A percentile compares a stretch with the other conserved stretches of the same genome.
Evolutionary conservation across 2,888 invertebrate genomes (phyloP).

Genomic region (Gortyna flavago): DNA sequence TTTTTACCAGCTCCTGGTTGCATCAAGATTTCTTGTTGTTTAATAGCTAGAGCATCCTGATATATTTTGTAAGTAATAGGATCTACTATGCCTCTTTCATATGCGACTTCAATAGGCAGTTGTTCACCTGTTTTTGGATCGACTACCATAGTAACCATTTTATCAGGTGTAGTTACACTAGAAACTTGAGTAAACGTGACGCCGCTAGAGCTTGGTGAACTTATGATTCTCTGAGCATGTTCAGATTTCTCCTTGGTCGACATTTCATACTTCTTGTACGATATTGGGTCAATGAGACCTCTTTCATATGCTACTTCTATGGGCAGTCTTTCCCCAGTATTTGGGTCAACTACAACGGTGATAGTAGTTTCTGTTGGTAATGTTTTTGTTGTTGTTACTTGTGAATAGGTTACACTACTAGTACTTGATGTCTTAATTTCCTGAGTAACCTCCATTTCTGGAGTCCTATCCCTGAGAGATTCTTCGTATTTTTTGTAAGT

Average conservation of each 20-base stretch:
- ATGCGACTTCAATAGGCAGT: constrained; percentile 91
- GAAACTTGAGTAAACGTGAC: constrained; percentile 67
- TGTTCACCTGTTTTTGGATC: constrained; percentile 94
- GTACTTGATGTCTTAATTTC: constrained; percentile 68
- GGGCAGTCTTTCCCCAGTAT: constrained; percentile 93
- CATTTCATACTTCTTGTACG: constrained; percentile 86
- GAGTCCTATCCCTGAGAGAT: constrained; percentile 81
- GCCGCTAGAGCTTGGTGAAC: constrained; percentile 63
- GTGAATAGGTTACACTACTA: constrained; percentile 71
- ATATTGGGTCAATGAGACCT: constrained; percentile 85
- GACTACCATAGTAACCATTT: constrained; percentile 74
- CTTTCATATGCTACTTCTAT: constrained; percentile 93
- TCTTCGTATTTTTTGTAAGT: constrained; percentile 89
- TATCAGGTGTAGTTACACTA: constrained; percentile 67
- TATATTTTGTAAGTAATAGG: constrained; percentile 75
- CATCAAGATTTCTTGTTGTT: constrained; percentile 53
- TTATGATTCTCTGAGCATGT: constrained; percentile 55
- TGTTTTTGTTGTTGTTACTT: constrained; percentile 69
- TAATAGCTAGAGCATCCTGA: constrained; percentile 63
- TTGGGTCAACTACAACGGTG: constrained; percentile 92
- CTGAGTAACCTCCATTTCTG: constrained; percentile 72
- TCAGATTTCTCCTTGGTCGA: constrained; percentile 77
- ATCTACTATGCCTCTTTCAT: constrained; percentile 90
- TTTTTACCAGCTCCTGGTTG: constrained; percentile 53
- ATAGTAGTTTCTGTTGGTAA: constrained; percentile 80